phyloP scores from a whole-genome alignment of 2,888 invertebrate genomes.

The Lasioglossum lativentre region DNA sequence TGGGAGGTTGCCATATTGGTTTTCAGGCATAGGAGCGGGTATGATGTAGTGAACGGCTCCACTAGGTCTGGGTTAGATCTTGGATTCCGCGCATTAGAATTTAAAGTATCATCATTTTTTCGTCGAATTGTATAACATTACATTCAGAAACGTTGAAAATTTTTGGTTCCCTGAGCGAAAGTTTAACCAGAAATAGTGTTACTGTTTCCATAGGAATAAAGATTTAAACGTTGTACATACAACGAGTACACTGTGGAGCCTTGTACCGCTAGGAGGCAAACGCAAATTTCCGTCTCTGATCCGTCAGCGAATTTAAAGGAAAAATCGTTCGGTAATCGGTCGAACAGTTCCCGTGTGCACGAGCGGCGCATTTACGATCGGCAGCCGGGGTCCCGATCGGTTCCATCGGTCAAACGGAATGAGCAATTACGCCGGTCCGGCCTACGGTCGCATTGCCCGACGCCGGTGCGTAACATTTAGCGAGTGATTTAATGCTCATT shows the following conservation, averaged over 20 bases:
- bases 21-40: no score
- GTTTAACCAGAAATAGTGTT: not conserved
- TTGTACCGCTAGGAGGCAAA: not conserved
- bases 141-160: no score
- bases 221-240: not conserved
- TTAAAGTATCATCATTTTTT: no score
- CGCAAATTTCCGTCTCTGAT: not conserved
- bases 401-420: slow-evolving; percentile 32
- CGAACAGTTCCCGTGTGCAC: slow-evolving; percentile 21
- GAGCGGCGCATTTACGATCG: slow-evolving; percentile 37
- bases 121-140: no score
- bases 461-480: slow-evolving; percentile 46
- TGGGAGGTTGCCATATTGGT: no score
- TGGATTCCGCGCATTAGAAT: no score
- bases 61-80: no score
- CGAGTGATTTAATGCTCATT: slow-evolving; percentile 58
- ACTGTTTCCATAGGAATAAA: not conserved
- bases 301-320: not conserved
- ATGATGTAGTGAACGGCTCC: no score
- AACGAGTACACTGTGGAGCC: not conserved
- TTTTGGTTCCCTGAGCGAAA: no score
- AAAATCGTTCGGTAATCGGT: not conserved
- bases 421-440: slow-evolving; percentile 50
- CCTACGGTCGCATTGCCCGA: slow-evolving; percentile 33
- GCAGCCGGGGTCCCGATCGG: slow-evolving; percentile 35